phyloP scores from a whole-genome alignment of 2,113 vertebrate genomes.

The Myrmecobius fasciatus region DNA sequence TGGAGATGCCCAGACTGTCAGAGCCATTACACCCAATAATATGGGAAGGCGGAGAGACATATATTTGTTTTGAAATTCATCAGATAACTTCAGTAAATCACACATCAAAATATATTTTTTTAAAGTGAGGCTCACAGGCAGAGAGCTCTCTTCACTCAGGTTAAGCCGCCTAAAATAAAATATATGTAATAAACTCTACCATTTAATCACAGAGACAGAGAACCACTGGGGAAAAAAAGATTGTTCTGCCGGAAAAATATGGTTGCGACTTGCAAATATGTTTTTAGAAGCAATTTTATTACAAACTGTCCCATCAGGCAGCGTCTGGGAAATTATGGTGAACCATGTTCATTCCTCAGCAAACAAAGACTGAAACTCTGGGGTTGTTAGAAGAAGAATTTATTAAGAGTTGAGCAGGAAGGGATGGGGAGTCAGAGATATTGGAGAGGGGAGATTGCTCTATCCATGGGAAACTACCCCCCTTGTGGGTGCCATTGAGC shows the following conservation, averaged over 20 bases:
- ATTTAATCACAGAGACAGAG: constrained; percentile 84
- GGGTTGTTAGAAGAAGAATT: constrained; percentile 49
- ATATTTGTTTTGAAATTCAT: constrained; percentile 79
- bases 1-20: constrained; percentile 75
- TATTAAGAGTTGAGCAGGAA: not conserved
- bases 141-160: constrained; percentile 49
- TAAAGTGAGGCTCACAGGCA: constrained; percentile 65
- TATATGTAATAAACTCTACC: constrained; percentile 60
- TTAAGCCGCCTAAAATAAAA: constrained; percentile 61
- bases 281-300: constrained; percentile 84
- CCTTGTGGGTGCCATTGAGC: not conserved
- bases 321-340: constrained; percentile 71
- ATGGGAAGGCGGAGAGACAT: constrained; percentile 75
- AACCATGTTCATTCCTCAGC: constrained; percentile 76
- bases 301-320: constrained; percentile 77
- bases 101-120: constrained; percentile 71
- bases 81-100: constrained; percentile 81
- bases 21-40: constrained; percentile 74
- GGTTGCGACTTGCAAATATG: constrained; percentile 80
- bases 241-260: constrained; percentile 82
- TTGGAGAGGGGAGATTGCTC: not conserved
- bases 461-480: not conserved
- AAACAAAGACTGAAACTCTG: not conserved
- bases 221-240: constrained; percentile 62
- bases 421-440: not conserved